Percentiles rank a stretch among this genome's conserved stretches.
phyloP scores from a whole-genome alignment of 64 coral and sea anemone genomes.

The Stichodactyla mertensii region DNA sequence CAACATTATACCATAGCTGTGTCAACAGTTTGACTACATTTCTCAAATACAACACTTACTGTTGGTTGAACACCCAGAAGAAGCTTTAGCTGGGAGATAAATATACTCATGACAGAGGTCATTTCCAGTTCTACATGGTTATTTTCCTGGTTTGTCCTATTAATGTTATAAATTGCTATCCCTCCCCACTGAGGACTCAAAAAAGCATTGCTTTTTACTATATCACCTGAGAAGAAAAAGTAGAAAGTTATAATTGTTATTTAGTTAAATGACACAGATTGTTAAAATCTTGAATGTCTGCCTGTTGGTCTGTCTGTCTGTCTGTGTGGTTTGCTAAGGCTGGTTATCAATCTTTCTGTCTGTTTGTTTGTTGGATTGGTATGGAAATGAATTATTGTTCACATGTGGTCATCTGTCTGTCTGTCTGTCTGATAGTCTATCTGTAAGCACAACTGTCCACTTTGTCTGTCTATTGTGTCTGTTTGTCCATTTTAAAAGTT shows the following conservation, averaged over 20 bases:
- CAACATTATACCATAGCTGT: too few relatives aligned
- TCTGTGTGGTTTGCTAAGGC: background rate
- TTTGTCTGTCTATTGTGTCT: too few relatives aligned
- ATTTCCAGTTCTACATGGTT: slow-evolving; percentile 56
- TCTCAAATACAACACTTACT: slow-evolving; percentile 43
- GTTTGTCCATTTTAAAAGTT: too few relatives aligned
- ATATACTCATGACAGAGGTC: slow-evolving; percentile 61
- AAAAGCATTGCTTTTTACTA: slow-evolving; percentile 81
- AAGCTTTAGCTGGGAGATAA: slow-evolving; percentile 77
- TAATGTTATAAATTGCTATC: slow-evolving; percentile 79
- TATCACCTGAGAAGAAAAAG: slow-evolving; percentile 32
- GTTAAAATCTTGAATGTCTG: background rate
- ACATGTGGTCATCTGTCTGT: too few relatives aligned
- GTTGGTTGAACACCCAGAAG: slow-evolving; percentile 64
- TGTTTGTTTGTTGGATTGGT: background rate
- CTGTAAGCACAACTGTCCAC: background rate
- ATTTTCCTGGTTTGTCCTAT: slow-evolving; percentile 14
- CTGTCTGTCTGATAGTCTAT: background rate
- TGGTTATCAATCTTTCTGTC: background rate
- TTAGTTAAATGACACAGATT: background rate
- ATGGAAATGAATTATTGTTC: too few relatives aligned
- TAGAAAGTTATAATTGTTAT: background rate
- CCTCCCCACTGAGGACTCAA: slow-evolving; percentile 98
- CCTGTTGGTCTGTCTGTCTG: background rate
- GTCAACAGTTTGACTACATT: too few relatives aligned